phyloP scores from a whole-genome alignment of 2,888 invertebrate genomes.

The Rhogogaster chlorosoma region DNA sequence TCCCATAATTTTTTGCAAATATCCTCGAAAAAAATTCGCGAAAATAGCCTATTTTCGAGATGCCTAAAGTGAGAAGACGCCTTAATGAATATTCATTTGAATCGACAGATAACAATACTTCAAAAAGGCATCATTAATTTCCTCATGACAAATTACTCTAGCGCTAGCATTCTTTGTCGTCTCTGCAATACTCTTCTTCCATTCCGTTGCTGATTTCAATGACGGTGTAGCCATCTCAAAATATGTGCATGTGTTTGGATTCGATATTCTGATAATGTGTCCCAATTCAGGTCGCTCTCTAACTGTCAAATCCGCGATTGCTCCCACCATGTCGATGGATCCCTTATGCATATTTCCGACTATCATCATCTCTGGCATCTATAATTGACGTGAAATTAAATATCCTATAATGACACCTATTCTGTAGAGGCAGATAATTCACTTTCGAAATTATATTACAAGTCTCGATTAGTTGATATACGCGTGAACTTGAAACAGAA shows the following conservation, averaged over 20 bases:
- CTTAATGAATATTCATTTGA: neutral
- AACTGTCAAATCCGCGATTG: conserved; percentile 86
- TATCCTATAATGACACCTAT: neutral
- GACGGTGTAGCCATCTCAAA: conserved; percentile 93
- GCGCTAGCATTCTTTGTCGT: conserved; percentile 91
- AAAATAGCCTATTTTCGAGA: too few relatives aligned
- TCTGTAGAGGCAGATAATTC: too few relatives aligned
- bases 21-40: too few relatives aligned
- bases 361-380: conserved; percentile 85
- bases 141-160: conserved; percentile 75
- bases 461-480: neutral
- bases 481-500: neutral
- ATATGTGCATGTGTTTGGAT: conserved; percentile 85
- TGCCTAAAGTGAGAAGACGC: too few relatives aligned
- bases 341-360: conserved; percentile 91
- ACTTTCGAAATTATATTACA: neutral
- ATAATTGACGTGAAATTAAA: conserved; percentile 50
- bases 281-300: conserved; percentile 84
- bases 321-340: conserved; percentile 92
- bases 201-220: conserved; percentile 89
- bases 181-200: conserved; percentile 92
- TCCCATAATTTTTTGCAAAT: too few relatives aligned
- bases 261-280: conserved; percentile 88
- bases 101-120: neutral
- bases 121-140: conserved; percentile 38